Conservation (phyloP, 2,797 vertebrate species). For the Acanthurus lineatus region DNA sequence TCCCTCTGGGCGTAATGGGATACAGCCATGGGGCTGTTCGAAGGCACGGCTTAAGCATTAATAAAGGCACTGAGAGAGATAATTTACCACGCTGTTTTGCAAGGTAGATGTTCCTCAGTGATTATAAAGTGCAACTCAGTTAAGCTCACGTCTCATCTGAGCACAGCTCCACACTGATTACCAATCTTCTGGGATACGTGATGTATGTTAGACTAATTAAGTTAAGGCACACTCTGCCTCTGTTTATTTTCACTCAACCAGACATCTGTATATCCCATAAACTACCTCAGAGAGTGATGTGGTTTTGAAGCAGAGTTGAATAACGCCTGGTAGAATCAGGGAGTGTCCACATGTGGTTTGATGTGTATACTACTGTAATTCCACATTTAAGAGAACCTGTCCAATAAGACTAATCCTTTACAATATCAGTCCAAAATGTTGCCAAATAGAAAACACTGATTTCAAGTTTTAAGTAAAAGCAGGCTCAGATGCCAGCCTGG, state of each 20-base stretch:
- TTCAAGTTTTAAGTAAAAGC: constrained; percentile 28
- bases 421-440: constrained; percentile 18
- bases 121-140: constrained; percentile 25
- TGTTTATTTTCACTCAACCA: constrained; percentile 74
- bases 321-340: constrained; percentile 62
- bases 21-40: constrained; percentile 62
- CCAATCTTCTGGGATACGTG: constrained; percentile 35
- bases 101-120: constrained; percentile 44
- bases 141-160: constrained; percentile 19
- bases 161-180: constrained; percentile 39
- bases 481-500: constrained; percentile 43
- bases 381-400: constrained; percentile 29
- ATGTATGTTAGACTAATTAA: constrained; percentile 49
- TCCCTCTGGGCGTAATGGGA: constrained; percentile 72
- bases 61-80: constrained; percentile 41
- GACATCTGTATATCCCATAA: constrained; percentile 76
- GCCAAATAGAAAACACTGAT: constrained; percentile 35
- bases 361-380: constrained; percentile 54
- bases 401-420: constrained; percentile 32
- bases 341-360: constrained; percentile 70
- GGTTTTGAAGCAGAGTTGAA: constrained; percentile 66
- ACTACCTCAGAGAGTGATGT: constrained; percentile 69
- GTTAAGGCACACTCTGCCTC: constrained; percentile 61
- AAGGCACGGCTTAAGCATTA: constrained; percentile 63
- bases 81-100: constrained; percentile 55